phyloP scores from a whole-genome alignment of 2,888 invertebrate species.

The Chloromyia formosa region DNA sequence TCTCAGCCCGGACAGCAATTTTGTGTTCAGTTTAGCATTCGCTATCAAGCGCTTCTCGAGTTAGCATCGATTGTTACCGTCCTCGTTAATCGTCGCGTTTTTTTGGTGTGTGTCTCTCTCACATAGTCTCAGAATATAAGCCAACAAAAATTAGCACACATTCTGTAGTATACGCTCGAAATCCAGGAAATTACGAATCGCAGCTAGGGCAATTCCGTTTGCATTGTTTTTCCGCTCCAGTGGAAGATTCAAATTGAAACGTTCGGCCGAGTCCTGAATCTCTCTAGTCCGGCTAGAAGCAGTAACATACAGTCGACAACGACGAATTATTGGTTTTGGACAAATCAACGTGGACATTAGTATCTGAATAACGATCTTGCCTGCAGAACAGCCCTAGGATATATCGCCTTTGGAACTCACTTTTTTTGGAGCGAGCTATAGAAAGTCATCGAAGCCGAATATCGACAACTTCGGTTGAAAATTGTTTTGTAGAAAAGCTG shows the following conservation, averaged over 20 bases:
- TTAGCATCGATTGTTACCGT: constrained; percentile 60
- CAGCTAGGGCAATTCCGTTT: neutral
- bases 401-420: too few relatives aligned
- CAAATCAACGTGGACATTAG: too few relatives aligned
- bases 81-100: constrained; percentile 52
- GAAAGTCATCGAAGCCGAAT: neutral
- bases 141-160: constrained; percentile 29
- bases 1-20: constrained; percentile 50
- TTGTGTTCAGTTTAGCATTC: constrained; percentile 53
- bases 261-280: too few relatives aligned
- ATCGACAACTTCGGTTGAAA: too few relatives aligned
- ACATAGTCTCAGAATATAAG: constrained; percentile 23
- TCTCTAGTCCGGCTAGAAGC: too few relatives aligned
- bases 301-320: too few relatives aligned
- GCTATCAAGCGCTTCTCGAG: constrained; percentile 57
- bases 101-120: constrained; percentile 48
- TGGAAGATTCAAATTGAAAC: too few relatives aligned
- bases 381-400: too few relatives aligned
- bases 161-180: constrained; percentile 5
- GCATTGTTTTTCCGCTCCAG: neutral
- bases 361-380: too few relatives aligned
- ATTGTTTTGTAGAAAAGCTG: too few relatives aligned
- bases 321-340: too few relatives aligned
- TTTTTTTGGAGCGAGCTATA: neutral
- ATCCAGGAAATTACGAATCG: constrained; percentile 18